These are phyloP conservation scores for Panorpa germanica DNA, from an alignment of 2,888 invertebrate genomes.

Conservation along the genomic window DNA sequence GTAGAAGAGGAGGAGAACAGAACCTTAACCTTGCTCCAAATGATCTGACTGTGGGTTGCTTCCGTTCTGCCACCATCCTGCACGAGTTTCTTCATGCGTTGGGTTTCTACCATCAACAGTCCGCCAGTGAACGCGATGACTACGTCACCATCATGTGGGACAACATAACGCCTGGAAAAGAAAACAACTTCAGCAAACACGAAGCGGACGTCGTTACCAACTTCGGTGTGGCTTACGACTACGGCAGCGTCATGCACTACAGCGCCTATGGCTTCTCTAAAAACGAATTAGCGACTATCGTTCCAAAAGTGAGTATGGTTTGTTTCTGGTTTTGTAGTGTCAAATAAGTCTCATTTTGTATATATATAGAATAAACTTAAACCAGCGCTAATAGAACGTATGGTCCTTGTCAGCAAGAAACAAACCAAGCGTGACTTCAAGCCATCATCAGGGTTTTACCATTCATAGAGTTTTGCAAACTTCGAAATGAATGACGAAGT, in stretches of 20 bases:
- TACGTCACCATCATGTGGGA: constrained; percentile 34
- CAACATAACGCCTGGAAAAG: constrained; percentile 29
- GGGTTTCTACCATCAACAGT: constrained; percentile 68
- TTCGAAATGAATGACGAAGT: too few relatives aligned
- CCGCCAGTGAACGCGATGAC: constrained; percentile 50
- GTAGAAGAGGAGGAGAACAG: constrained; percentile 29
- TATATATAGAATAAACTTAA: too few relatives aligned
- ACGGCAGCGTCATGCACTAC: constrained; percentile 66
- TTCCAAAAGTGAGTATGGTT: constrained; percentile 32
- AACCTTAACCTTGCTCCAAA: constrained; percentile 18
- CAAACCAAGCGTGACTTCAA: too few relatives aligned
- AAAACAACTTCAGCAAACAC: constrained; percentile 49
- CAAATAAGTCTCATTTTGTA: too few relatives aligned
- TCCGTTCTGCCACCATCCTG: constrained; percentile 33
- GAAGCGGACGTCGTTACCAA: constrained; percentile 30
- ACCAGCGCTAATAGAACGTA: too few relatives aligned
- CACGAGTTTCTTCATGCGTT: constrained; percentile 63
- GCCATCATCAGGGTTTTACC: too few relatives aligned
- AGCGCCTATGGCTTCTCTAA: constrained; percentile 48
- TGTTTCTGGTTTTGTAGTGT: neutral
- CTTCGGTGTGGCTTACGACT: constrained; percentile 53
- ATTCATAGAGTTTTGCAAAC: too few relatives aligned
- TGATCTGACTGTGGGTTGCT: constrained; percentile 18
- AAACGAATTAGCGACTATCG: constrained; percentile 48
- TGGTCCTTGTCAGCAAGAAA: too few relatives aligned